A percentile compares a stretch with the other conserved stretches of the same genome.
phyloP scores from a whole-genome alignment of 2,888 invertebrate species.

The Gastrophysa polygoni region DNA sequence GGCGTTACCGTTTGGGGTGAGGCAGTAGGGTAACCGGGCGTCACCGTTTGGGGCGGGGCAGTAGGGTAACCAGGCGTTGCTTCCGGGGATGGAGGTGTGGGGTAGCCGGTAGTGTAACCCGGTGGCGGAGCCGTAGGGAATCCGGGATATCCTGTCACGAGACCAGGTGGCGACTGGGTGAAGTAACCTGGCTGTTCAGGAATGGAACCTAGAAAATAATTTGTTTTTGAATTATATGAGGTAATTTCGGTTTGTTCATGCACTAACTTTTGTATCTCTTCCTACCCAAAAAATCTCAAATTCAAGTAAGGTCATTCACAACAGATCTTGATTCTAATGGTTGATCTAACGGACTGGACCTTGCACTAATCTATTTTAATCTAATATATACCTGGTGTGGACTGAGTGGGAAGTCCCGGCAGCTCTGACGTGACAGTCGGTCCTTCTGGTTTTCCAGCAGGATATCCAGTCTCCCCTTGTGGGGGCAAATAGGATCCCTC shows the following conservation, averaged over 20 bases:
- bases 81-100: constrained; percentile 19
- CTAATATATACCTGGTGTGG: not conserved
- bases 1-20: constrained; percentile 6
- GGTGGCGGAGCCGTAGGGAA: constrained; percentile 26
- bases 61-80: constrained; percentile 25
- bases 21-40: constrained; percentile 15
- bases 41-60: constrained; percentile 2
- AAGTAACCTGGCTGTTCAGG: constrained; percentile 11
- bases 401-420: constrained; percentile 12
- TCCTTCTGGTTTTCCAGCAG: constrained; percentile 40
- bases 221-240: no score
- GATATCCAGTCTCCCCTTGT: constrained; percentile 46
- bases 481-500: constrained; percentile 29
- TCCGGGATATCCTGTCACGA: constrained; percentile 4
- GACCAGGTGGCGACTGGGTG: constrained; percentile 11
- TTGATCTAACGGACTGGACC: no score
- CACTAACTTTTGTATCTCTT: no score
- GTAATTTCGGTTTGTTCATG: not conserved
- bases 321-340: no score
- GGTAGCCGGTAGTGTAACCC: constrained; percentile 10
- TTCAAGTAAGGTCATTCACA: no score
- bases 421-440: constrained; percentile 35
- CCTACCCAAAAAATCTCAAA: no score
- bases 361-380: no score
- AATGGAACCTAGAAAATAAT: not conserved